Conservation (phyloP, 2,797 vertebrate genomes). For the Rhinoraja longicauda region DNA sequence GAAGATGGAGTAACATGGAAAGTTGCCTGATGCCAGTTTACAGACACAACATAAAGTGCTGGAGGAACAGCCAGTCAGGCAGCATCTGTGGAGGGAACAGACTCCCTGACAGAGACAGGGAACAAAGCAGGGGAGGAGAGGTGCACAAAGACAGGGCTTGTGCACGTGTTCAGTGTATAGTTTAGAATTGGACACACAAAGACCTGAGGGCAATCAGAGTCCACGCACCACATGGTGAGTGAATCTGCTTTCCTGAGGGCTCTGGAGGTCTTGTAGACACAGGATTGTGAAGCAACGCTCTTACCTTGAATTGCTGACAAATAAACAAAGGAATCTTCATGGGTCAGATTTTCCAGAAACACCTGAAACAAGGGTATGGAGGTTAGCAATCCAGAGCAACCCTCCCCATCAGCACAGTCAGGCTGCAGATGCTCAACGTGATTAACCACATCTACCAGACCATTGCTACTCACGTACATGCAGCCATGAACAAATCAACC, state of each 20-base stretch:
- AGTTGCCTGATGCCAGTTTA: background rate
- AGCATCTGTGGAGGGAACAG: no score
- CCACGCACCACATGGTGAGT: background rate
- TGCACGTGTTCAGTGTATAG: background rate
- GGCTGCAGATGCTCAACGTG: background rate
- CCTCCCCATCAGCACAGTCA: background rate
- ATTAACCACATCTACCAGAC: background rate
- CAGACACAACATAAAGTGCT: no score
- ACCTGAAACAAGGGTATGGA: slow-evolving; percentile 61
- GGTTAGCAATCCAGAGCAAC: background rate
- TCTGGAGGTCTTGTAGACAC: background rate
- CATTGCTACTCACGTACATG: background rate
- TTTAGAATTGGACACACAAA: background rate
- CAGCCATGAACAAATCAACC: background rate
- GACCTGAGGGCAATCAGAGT: background rate
- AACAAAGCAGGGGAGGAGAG: no score
- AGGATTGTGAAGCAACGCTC: slow-evolving; percentile 38
- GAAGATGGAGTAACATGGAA: background rate
- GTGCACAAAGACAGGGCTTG: no score
- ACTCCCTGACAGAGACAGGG: no score
- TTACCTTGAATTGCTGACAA: slow-evolving; percentile 94
- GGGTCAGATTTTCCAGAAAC: slow-evolving; percentile 84
- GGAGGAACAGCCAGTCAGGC: no score
- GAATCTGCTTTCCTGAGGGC: background rate
- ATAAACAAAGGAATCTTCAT: slow-evolving; percentile 86